These are phyloP conservation scores for Bolborhynchus lineola DNA, from an alignment of 2,113 vertebrate species.

Conservation along the genomic window DNA sequence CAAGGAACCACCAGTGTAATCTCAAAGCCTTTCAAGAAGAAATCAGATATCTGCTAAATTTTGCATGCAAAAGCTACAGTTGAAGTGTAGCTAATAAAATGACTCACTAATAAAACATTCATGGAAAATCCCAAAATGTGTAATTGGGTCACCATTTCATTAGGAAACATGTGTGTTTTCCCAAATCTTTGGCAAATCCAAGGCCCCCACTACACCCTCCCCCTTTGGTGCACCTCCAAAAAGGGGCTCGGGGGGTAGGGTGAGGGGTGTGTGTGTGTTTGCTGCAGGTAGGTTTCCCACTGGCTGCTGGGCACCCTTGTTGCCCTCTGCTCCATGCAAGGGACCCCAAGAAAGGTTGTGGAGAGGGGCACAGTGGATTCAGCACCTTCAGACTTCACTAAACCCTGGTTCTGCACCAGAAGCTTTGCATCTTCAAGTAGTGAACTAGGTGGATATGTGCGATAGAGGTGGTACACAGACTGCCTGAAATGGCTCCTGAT, in stretches of 20 bases:
- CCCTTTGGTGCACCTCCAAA: neutral
- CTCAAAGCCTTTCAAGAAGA: conserved; percentile 19
- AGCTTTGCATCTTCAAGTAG: neutral
- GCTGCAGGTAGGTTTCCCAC: neutral
- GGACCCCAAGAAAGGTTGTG: no score
- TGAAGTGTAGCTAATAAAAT: conserved; percentile 51
- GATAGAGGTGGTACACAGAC: accelerated
- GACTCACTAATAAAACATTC: conserved; percentile 65
- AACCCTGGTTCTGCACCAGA: neutral
- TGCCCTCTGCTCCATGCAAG: no score
- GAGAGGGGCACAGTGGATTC: neutral
- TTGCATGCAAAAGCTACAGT: conserved; percentile 40
- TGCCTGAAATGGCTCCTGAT: accelerated
- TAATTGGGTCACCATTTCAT: conserved; percentile 57
- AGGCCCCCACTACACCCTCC: neutral
- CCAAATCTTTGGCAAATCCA: accelerated
- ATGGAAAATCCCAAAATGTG: conserved; percentile 46
- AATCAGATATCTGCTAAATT: conserved; percentile 60
- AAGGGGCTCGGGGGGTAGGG: neutral
- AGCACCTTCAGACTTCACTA: neutral
- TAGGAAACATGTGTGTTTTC: neutral
- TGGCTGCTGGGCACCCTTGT: neutral
- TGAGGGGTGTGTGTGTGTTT: no score
- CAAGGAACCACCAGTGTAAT: neutral
- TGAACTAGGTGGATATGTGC: neutral